These are phyloP conservation scores for Psilopogon haemacephalus DNA, from an alignment of 2,113 vertebrate species.

Conservation along the genomic window DNA sequence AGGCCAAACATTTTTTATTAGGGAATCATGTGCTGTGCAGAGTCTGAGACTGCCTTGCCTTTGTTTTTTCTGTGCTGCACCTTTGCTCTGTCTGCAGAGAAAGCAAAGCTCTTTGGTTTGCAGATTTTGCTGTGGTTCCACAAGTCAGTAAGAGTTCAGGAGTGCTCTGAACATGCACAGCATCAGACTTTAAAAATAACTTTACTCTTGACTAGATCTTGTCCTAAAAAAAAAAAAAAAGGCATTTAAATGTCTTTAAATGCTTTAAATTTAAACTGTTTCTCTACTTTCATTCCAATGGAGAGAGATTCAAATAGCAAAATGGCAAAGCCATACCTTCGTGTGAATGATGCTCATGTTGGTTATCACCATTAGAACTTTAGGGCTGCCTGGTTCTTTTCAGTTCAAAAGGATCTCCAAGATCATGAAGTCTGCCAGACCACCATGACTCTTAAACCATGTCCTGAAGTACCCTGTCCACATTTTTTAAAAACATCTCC, in stretches of 20 bases:
- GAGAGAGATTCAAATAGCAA: not conserved
- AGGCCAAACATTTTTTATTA: conserved; percentile 65
- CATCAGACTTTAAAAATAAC: not conserved
- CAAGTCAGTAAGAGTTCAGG: conserved; percentile 12
- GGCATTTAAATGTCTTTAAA: not conserved
- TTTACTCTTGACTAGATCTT: not conserved
- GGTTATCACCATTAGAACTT: not conserved
- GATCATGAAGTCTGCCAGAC: too few relatives aligned
- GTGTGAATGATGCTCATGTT: not conserved
- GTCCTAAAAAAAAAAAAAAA: not conserved
- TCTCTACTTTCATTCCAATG: not conserved
- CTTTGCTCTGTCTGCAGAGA: not conserved
- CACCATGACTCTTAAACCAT: too few relatives aligned
- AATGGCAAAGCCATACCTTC: not conserved
- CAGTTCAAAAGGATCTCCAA: too few relatives aligned
- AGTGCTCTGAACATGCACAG: not conserved
- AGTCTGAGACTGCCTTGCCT: conserved; percentile 44
- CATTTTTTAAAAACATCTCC: too few relatives aligned
- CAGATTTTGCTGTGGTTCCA: not conserved
- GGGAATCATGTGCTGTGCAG: conserved; percentile 54
- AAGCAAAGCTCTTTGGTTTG: not conserved
- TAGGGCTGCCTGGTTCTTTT: not conserved
- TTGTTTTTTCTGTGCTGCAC: conserved; percentile 41
- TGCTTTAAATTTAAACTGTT: not conserved
- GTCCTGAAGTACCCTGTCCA: too few relatives aligned